phyloP scores from a whole-genome alignment of 2,888 invertebrate genomes.

The Drosophila emarginata region DNA sequence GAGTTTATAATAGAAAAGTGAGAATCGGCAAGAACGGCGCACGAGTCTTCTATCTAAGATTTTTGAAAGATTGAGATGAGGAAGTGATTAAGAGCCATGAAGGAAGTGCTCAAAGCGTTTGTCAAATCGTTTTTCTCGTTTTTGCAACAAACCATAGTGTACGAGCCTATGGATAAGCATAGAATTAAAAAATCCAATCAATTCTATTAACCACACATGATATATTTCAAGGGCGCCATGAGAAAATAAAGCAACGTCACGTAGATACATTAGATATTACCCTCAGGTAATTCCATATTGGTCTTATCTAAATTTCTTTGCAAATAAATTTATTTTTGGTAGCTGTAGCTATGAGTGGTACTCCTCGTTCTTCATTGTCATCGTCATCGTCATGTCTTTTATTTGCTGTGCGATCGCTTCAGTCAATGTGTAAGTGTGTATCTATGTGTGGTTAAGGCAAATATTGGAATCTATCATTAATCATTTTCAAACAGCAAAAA shows the following conservation, averaged over 20 bases:
- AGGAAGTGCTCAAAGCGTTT: slow-evolving; percentile 71
- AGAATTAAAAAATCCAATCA: neutral
- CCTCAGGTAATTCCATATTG: neutral
- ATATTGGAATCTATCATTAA: slow-evolving; percentile 41
- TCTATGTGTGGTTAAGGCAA: slow-evolving; percentile 23
- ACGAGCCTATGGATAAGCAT: neutral
- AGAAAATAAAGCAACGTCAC: slow-evolving; percentile 1
- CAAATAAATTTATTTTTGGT: slow-evolving; percentile 25
- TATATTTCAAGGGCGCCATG: neutral
- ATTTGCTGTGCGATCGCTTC: slow-evolving; percentile 38
- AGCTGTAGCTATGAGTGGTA: neutral
- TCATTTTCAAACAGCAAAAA: slow-evolving; percentile 17
- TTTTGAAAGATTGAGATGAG: slow-evolving; percentile 52
- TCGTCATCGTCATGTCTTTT: slow-evolving; percentile 14
- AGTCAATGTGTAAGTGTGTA: slow-evolving; percentile 22
- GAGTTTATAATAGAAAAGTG: slow-evolving; percentile 70
- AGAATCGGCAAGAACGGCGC: slow-evolving; percentile 74
- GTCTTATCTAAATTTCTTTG: slow-evolving; percentile 24
- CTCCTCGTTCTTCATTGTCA: slow-evolving; percentile 31
- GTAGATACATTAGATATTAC: neutral
- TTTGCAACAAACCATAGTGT: slow-evolving; percentile 37
- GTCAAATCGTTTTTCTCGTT: slow-evolving; percentile 68
- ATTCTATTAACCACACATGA: neutral
- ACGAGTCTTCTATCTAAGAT: slow-evolving; percentile 62
- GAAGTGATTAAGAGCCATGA: slow-evolving; percentile 73